Percentiles rank a stretch among this genome's conserved stretches.
phyloP scores from a whole-genome alignment of 1,140 invertebrate genomes.

The Archegozetes longisetosus region DNA sequence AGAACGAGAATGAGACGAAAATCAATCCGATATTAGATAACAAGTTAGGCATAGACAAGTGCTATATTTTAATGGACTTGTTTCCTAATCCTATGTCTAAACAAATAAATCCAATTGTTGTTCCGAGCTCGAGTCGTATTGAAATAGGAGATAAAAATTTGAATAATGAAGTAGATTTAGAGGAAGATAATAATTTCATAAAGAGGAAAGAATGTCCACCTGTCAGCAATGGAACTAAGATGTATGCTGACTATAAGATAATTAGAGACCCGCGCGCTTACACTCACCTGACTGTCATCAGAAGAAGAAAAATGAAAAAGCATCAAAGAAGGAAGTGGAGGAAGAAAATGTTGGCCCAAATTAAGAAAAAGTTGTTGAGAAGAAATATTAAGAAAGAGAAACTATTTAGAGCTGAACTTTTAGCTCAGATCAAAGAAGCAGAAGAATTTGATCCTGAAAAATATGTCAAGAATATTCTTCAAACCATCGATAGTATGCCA shows the following conservation, averaged over 20 bases:
- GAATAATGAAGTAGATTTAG: too few relatives aligned
- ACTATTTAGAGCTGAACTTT: slow-evolving; percentile 14
- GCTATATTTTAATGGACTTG: too few relatives aligned
- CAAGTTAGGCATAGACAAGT: too few relatives aligned
- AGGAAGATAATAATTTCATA: too few relatives aligned
- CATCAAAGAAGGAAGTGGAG: slow-evolving; percentile 15
- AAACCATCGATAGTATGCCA: slow-evolving; percentile 15
- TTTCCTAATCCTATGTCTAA: too few relatives aligned
- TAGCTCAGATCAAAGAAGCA: slow-evolving; percentile 14
- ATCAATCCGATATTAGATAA: too few relatives aligned
- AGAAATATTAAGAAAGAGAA: slow-evolving; percentile 18
- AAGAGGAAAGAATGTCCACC: too few relatives aligned
- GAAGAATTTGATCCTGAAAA: slow-evolving; percentile 18
- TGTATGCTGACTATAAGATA: slow-evolving; percentile 3
- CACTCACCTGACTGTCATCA: slow-evolving; percentile 4
- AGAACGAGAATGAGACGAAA: too few relatives aligned
- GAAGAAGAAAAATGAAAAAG: slow-evolving; percentile 15
- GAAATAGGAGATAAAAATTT: too few relatives aligned
- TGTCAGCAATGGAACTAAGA: background rate
- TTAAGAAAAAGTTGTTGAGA: background rate
- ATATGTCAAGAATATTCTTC: slow-evolving; percentile 17
- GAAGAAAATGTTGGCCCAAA: slow-evolving; percentile 10
- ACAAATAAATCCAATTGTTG: too few relatives aligned
- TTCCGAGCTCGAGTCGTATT: too few relatives aligned
- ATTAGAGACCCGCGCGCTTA: slow-evolving; percentile 1